Conservation (phyloP, 2,888 invertebrate genomes). For the Orthonevra nobilis region DNA sequence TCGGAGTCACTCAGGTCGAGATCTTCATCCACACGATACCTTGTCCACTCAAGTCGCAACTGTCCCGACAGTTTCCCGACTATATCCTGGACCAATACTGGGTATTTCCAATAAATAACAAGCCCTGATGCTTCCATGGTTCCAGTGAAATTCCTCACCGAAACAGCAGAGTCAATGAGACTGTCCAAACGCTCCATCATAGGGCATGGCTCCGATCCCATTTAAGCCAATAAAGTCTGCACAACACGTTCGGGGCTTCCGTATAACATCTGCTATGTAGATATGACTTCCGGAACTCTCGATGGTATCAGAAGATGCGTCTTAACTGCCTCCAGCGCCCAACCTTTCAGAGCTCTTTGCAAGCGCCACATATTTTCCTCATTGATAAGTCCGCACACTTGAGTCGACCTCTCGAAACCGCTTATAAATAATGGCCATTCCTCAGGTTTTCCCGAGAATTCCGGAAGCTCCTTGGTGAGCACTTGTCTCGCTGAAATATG, state of each 20-base stretch:
- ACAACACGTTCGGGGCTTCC: not conserved
- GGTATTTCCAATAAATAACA: not conserved
- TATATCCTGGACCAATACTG: not conserved
- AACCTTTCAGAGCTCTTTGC: not conserved
- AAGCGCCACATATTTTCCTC: constrained; percentile 7
- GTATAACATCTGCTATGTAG: not conserved
- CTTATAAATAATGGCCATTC: constrained; percentile 3
- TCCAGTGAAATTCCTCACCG: not conserved
- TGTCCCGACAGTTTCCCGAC: not conserved
- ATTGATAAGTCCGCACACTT: not conserved
- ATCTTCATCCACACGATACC: not conserved
- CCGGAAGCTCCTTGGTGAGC: not conserved
- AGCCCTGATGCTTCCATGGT: not conserved
- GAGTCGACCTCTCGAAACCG: not conserved
- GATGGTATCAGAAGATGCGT: not conserved
- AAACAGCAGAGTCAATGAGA: not conserved
- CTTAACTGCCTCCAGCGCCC: not conserved
- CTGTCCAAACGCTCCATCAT: too few relatives aligned
- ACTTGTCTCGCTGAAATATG: not conserved
- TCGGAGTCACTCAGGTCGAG: not conserved
- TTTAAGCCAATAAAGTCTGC: not conserved
- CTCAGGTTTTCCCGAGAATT: not conserved
- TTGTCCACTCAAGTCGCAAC: not conserved
- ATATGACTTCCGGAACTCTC: not conserved
- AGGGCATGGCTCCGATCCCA: too few relatives aligned